These are phyloP conservation scores for Catamblyrhynchus diadema DNA, from an alignment of 2,797 vertebrate species.

Conservation along the genomic window DNA sequence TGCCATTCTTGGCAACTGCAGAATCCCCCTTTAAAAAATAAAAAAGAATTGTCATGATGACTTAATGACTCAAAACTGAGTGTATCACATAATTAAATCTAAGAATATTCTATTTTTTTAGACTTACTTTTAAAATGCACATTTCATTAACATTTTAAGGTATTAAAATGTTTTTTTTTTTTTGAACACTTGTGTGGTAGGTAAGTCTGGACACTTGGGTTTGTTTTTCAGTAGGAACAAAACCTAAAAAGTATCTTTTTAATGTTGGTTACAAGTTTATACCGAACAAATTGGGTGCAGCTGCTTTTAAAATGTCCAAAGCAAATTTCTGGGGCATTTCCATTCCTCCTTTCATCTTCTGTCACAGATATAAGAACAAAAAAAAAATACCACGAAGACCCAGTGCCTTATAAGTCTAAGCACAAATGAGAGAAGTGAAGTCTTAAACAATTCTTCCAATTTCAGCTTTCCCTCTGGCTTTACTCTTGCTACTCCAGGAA, in stretches of 20 bases:
- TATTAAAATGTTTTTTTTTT: background rate
- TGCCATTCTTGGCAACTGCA: background rate
- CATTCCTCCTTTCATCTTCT: background rate
- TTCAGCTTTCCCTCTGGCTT: conserved; percentile 37
- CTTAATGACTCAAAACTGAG: background rate
- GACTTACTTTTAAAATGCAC: background rate
- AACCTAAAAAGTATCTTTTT: background rate
- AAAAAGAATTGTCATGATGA: background rate
- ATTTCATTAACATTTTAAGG: background rate
- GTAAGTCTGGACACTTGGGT: background rate
- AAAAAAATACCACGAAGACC: background rate
- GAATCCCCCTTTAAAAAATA: accelerated
- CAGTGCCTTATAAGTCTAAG: background rate
- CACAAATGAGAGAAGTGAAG: background rate
- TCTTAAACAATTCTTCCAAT: conserved; percentile 10
- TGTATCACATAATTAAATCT: background rate
- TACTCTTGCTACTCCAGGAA: conserved; percentile 13
- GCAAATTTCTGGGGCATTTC: background rate
- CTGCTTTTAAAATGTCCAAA: background rate
- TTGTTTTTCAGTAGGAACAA: background rate
- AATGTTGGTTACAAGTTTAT: background rate
- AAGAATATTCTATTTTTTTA: background rate
- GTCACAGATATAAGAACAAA: background rate
- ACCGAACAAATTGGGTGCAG: background rate
- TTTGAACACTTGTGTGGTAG: background rate